phyloP scores from a whole-genome alignment of 2,797 vertebrate genomes.

The Sebastes nivosus region DNA sequence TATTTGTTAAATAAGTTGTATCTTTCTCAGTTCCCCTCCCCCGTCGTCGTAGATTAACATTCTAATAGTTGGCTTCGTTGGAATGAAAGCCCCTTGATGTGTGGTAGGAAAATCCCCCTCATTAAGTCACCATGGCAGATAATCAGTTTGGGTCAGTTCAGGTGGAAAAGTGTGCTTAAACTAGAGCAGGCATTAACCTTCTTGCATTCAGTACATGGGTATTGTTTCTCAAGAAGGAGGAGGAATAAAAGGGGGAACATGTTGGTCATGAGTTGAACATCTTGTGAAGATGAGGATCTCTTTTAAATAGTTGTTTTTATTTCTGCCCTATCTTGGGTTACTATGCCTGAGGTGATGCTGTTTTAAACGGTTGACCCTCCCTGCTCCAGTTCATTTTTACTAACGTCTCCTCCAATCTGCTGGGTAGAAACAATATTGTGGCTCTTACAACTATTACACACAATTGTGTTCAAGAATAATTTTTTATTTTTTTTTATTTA shows the following conservation, averaged over 20 bases:
- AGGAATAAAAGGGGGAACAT: neutral
- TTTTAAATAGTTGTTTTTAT: neutral
- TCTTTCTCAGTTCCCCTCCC: neutral
- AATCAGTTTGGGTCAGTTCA: constrained; percentile 37
- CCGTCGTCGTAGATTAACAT: constrained; percentile 31
- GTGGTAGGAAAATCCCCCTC: constrained; percentile 36
- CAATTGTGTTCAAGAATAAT: too few species aligned
- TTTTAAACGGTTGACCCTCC: neutral
- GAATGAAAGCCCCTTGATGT: constrained; percentile 24
- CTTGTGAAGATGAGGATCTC: neutral
- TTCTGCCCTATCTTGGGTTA: neutral
- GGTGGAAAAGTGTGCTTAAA: neutral
- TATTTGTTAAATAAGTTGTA: neutral
- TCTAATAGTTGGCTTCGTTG: constrained; percentile 29
- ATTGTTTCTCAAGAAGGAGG: neutral
- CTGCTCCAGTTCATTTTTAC: neutral
- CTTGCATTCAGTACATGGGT: neutral
- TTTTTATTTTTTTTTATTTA: too few species aligned
- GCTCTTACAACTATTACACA: too few species aligned
- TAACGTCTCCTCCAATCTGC: neutral
- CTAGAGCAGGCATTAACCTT: neutral
- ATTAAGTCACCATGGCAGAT: constrained; percentile 25
- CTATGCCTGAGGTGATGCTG: neutral
- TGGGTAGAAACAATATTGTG: neutral
- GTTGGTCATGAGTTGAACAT: neutral